Evolutionary conservation across 2,888 invertebrate genomes (phyloP), one percentile per base, ranked within the genome.

Genomic region (Ophonus ardosiacus): DNA sequence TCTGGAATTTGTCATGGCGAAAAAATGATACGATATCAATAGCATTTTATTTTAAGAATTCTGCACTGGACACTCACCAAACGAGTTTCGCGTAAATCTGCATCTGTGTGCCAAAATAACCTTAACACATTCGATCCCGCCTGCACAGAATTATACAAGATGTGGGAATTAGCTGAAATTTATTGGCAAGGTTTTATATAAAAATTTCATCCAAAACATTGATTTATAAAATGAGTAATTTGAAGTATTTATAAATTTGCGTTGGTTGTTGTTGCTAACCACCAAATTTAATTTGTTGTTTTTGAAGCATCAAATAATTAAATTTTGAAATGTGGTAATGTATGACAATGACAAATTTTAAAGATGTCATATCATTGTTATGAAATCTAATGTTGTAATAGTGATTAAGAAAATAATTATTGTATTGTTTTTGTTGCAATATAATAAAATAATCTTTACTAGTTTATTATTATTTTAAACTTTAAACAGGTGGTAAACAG

Each of bases 41-140:
- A 80, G 40, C 61, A 40, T 80, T 80, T 80, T 80, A 80, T 80
- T 80, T 80, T 38, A 24, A 79, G 56, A 79, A 24, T 51, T 21
- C 51, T 51, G 24, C 57, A 78, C 78, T 31, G 78, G 10, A 78
- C 21, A 51, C 43, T 21, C 15, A 79, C 80, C 40, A 61, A 31
- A 40, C 80, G n/a, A 80, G 80, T 59, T 80, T 80, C 6, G 21
- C 56, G 24, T 79, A 51, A 51, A 51, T 79, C n/a, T 59, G 80
- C 59, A 61, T 10, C 15, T 80, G 17, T 61, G 80, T 80, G 80
- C 80, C 61, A 59, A 80, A 80, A 80, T 68, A 68, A 68, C 24
- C 68, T 38, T 63, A 24, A 63, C 13, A 71, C 40, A 71, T 76
- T 76, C 76, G 76, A 24, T 15, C 31, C 21, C 80, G 80, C 80